Percentiles rank a stretch among this genome's conserved stretches.
These are phyloP conservation scores for Sphenopsis melanotis DNA, from an alignment of 2,797 vertebrate species.

Conservation along the genomic window DNA sequence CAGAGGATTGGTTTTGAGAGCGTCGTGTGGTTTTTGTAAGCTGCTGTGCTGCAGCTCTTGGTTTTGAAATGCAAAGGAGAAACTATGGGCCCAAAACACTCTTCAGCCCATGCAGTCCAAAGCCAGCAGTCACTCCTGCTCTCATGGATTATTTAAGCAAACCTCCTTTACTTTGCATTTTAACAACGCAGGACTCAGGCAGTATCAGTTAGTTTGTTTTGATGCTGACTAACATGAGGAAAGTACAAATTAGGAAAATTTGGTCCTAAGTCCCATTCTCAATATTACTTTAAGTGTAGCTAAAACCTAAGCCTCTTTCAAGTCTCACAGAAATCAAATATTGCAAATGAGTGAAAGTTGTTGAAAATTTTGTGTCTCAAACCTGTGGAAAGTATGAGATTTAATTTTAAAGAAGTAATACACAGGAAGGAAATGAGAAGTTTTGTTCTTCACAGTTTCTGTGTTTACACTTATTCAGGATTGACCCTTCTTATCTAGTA, in stretches of 20 bases:
- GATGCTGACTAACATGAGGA: neutral
- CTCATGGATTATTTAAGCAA: neutral
- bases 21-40: neutral
- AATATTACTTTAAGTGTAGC: neutral
- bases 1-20: neutral
- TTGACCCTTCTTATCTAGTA: constrained; percentile 30
- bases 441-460: neutral
- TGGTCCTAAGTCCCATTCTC: neutral
- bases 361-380: neutral
- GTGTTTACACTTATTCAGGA: neutral
- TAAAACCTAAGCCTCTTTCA: neutral
- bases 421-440: neutral
- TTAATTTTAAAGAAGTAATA: neutral
- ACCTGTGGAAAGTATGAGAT: neutral
- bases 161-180: neutral
- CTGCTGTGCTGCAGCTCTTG: neutral
- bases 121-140: neutral
- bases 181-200: neutral
- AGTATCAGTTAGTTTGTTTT: neutral
- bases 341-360: neutral
- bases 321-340: neutral
- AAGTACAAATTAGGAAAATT: neutral
- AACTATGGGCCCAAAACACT: neutral
- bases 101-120: neutral
- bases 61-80: neutral